Percentiles rank a stretch among this genome's conserved stretches.
Evolutionary conservation across 2,888 invertebrate species (phyloP).

Genomic region (Cataglyphis cursor): DNA sequence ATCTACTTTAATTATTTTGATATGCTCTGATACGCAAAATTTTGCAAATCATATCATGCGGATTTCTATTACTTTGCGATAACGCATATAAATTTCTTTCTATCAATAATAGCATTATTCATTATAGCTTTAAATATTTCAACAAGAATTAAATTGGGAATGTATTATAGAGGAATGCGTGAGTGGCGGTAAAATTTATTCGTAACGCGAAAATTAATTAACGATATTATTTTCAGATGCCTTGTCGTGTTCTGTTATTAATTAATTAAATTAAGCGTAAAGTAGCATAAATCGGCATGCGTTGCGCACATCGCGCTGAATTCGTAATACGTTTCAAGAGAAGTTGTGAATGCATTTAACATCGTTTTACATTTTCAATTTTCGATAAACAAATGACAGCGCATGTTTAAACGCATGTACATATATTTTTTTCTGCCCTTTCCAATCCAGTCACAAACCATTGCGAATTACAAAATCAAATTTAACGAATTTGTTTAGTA

Average conservation of each 20-base stretch:
- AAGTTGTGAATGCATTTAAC: slow-evolving; percentile 30
- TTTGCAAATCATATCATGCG: slow-evolving; percentile 12
- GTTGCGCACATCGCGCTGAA: slow-evolving; percentile 39
- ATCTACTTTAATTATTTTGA: slow-evolving; percentile 44
- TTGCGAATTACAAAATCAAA: slow-evolving; percentile 47
- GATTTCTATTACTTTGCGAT: slow-evolving; percentile 26
- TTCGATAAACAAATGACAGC: slow-evolving; percentile 52
- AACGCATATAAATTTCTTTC: slow-evolving; percentile 50
- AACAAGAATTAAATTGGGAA: slow-evolving; percentile 44
- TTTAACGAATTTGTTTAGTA: slow-evolving; percentile 45
- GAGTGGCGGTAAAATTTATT: slow-evolving; percentile 52
- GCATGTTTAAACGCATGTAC: slow-evolving; percentile 29
- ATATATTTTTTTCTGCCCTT: slow-evolving; percentile 20
- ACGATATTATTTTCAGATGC: slow-evolving; percentile 58
- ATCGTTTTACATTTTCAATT: slow-evolving; percentile 47
- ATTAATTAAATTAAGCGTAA: slow-evolving; percentile 58
- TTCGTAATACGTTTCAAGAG: slow-evolving; percentile 47
- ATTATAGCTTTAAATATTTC: slow-evolving; percentile 55
- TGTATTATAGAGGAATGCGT: slow-evolving; percentile 49
- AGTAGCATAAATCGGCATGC: slow-evolving; percentile 43
- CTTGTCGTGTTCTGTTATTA: slow-evolving; percentile 50
- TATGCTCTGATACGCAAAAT: background rate
- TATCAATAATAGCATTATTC: slow-evolving; percentile 43
- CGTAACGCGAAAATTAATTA: slow-evolving; percentile 54
- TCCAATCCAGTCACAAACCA: slow-evolving; percentile 48